These are phyloP conservation scores for Habropoda laboriosa DNA, from an alignment of 1,140 invertebrate genomes.

Conservation along the genomic window DNA sequence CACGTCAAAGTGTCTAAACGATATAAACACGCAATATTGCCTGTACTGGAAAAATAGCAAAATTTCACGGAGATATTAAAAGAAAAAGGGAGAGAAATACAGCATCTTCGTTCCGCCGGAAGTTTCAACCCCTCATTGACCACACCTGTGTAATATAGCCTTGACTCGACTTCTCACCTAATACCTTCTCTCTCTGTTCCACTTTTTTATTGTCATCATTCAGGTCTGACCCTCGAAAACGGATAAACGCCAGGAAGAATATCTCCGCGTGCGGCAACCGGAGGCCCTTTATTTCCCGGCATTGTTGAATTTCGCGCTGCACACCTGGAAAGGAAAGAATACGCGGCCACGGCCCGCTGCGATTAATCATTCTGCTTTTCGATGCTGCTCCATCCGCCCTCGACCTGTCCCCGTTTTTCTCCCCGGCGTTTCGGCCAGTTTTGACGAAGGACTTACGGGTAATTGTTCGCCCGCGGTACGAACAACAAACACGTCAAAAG, in stretches of 20 bases:
- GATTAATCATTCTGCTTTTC: conserved; percentile 72
- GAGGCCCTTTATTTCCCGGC: conserved; percentile 64
- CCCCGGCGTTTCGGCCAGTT: conserved; percentile 42
- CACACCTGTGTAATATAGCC: too few species aligned
- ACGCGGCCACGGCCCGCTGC: conserved; percentile 25
- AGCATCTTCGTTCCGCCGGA: too few species aligned
- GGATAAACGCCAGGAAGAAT: conserved; percentile 64
- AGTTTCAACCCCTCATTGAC: too few species aligned
- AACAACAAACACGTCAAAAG: conserved; percentile 71
- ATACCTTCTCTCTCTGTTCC: background rate
- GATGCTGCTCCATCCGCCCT: conserved; percentile 27
- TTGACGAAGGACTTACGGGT: conserved; percentile 62
- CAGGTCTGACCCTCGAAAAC: conserved; percentile 48
- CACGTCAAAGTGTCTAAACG: too few species aligned
- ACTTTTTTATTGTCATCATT: conserved; percentile 6
- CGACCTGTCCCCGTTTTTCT: conserved; percentile 13
- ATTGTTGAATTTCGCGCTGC: conserved; percentile 61
- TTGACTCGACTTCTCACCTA: too few species aligned
- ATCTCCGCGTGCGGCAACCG: conserved; percentile 50
- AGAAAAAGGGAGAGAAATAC: too few species aligned
- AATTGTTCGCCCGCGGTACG: conserved; percentile 67
- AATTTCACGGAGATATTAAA: too few species aligned
- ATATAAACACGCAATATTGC: too few species aligned
- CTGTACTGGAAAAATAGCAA: too few species aligned
- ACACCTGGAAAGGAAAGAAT: conserved; percentile 45